A percentile compares a stretch with the other conserved stretches of the same genome.
Conservation (phyloP, 2,797 vertebrate species). For the Sebastes kiyomatsui region DNA sequence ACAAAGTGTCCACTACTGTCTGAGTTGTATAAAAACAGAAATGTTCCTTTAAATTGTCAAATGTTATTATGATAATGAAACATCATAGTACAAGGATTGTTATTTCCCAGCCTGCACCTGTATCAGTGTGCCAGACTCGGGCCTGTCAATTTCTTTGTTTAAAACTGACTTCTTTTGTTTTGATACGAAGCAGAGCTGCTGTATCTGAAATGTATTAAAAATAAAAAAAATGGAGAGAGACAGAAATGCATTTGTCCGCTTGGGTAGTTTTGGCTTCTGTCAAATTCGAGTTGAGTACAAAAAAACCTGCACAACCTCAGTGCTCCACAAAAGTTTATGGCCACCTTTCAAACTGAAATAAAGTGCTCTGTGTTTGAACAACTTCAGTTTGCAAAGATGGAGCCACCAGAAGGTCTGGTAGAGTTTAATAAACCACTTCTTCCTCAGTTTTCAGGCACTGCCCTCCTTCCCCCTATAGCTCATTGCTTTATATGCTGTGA, state of each 20-base stretch:
- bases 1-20: background rate
- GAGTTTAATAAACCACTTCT: background rate
- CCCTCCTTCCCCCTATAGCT: background rate
- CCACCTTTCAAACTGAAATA: background rate
- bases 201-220: slow-evolving; percentile 34
- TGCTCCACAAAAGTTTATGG: background rate
- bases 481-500: background rate
- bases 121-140: slow-evolving; percentile 89
- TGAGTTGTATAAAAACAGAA: background rate
- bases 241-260: background rate
- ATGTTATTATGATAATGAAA: slow-evolving; percentile 42
- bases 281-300: background rate
- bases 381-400: background rate
- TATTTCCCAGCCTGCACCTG: slow-evolving; percentile 86
- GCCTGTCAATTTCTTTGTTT: slow-evolving; percentile 77
- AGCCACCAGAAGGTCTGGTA: background rate
- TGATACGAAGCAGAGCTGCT: slow-evolving; percentile 53
- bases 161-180: slow-evolving; percentile 38
- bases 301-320: background rate
- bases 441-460: background rate
- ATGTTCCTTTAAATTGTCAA: slow-evolving; percentile 22
- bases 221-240: slow-evolving; percentile 13
- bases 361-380: background rate
- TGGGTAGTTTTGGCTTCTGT: background rate
- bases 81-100: slow-evolving; percentile 24